Conservation (phyloP, 1,140 invertebrate genomes). For the Anastatus disparis region DNA sequence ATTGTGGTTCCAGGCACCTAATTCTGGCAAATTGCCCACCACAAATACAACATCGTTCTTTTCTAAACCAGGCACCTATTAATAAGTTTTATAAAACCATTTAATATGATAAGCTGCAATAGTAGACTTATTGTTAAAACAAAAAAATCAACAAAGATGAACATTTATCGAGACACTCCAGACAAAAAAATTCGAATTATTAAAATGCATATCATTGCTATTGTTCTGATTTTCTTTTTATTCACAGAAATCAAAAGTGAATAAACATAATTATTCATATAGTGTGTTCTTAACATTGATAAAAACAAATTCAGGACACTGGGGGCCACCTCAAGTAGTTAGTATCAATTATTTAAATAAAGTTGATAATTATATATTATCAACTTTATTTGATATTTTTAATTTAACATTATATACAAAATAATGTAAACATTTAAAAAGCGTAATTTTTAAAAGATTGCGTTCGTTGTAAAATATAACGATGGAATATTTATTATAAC, state of each 20-base stretch:
- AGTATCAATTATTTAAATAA: too few relatives aligned
- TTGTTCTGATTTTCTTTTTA: not conserved
- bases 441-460: too few relatives aligned
- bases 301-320: too few relatives aligned
- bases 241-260: not conserved
- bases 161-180: not conserved
- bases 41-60: conserved; percentile 64
- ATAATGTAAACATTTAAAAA: too few relatives aligned
- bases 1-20: conserved; percentile 65
- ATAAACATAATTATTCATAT: too few relatives aligned
- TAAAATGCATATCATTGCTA: not conserved
- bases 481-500: too few relatives aligned
- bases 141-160: not conserved
- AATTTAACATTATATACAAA: too few relatives aligned
- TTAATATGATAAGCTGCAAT: not conserved
- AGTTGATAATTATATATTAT: too few relatives aligned
- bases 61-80: conserved; percentile 57
- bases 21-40: conserved; percentile 63
- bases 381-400: too few relatives aligned
- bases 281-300: too few relatives aligned
- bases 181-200: not conserved
- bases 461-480: too few relatives aligned
- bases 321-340: too few relatives aligned
- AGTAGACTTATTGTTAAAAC: not conserved
- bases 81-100: conserved; percentile 9